Evolutionary conservation across 2,888 invertebrate genomes (phyloP).

Genomic region (Metalampra italica): DNA sequence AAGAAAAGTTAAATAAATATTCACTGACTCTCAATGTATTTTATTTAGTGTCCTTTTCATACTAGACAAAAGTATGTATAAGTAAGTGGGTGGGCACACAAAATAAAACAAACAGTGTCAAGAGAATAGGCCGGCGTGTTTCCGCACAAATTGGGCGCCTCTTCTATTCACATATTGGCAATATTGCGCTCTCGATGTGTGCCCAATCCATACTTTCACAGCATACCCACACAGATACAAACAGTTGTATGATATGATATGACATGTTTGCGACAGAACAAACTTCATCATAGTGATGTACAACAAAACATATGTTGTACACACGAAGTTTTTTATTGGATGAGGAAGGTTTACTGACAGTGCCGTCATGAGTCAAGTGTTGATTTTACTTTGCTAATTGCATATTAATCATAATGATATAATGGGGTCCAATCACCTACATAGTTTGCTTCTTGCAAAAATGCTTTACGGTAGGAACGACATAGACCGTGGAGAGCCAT

Average conservation of each 20-base stretch:
- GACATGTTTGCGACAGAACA: conserved; percentile 28
- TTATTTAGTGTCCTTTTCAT: neutral
- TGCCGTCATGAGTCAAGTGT: too few relatives aligned
- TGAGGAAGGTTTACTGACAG: conserved; percentile 12
- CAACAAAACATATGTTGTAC: conserved; percentile 19
- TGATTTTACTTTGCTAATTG: too few relatives aligned
- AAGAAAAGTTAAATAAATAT: neutral
- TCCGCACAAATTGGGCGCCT: conserved; percentile 54
- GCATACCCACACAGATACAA: conserved; percentile 21
- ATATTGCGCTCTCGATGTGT: conserved; percentile 34
- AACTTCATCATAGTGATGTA: conserved; percentile 28
- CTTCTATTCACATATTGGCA: conserved; percentile 52
- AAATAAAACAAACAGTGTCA: conserved; percentile 22
- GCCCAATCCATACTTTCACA: conserved; percentile 23
- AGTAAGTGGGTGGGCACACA: conserved; percentile 7
- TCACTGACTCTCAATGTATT: neutral
- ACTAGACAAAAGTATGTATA: neutral
- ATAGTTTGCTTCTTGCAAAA: too few relatives aligned
- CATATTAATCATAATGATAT: too few relatives aligned
- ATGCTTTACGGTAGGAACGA: too few relatives aligned
- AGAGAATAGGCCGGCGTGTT: conserved; percentile 27
- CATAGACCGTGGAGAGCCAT: too few relatives aligned
- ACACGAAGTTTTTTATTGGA: conserved; percentile 26
- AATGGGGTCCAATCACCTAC: too few relatives aligned
- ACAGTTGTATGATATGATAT: conserved; percentile 20